Base-by-base conservation (phyloP, 2,888 invertebrate genomes). In the Drosophila barbarae region DNA sequence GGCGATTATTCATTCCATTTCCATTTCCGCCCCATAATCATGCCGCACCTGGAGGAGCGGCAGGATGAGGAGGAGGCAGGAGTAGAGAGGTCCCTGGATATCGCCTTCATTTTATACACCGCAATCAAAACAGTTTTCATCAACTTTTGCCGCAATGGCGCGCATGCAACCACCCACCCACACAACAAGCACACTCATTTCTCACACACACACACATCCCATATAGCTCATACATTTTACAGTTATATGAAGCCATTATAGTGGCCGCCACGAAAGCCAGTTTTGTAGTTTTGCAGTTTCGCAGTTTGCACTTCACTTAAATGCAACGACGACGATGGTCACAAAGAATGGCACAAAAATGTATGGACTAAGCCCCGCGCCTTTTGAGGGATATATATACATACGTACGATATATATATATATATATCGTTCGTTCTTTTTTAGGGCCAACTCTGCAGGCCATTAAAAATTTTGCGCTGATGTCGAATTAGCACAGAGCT, bases 301-400 rank as follows among this genome's bases (percentile, higher is more conserved):
- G 34, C 61, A 59, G 77, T 76, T 80, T 82, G 83, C 80, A 71
- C 79, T 78, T 77, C 72, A 74, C 77, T 77, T 69, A 77, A 77
- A 77, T 77, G 80, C 77, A 26, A 42, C 26, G 69, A 58, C 65
- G 67, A 21, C 36, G 36, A 36, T 18, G 39, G 39, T 21, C 39
- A 39, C 30, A 79, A 77, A 72, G 64, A 70, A 76, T 61, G 72
- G 8, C 30, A 55, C 50, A 72, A 58, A 70, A 57, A 69, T 66
- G 65, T 65, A 68, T 68, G 61, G 5, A 46, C 46, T 42, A 26
- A 26, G 41, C 41, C 39, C 41, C 8, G 41, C 23, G 41, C 41
- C 44, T 30, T 44, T 44, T 44, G 32, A 32, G 46, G 46, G 32
- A 47, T 32, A 32, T 47, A 47, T 32, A 41, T 30, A 8, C 2